A percentile compares a stretch with the other conserved stretches of the same genome.
Evolutionary conservation across 1,140 invertebrate species (phyloP).

Genomic region (Aphidius gifuensis): DNA sequence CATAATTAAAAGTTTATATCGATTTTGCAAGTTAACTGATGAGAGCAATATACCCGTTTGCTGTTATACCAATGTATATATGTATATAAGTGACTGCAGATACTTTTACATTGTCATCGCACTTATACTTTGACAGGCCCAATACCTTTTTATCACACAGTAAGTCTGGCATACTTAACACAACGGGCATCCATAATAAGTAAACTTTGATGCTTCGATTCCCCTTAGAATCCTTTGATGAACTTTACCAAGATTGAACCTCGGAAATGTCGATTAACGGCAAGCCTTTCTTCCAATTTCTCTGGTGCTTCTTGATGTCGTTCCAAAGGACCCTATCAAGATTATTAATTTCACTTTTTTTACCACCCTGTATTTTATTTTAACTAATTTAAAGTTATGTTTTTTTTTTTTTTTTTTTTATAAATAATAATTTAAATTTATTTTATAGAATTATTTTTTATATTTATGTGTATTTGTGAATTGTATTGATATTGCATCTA

Average conservation of each 20-base stretch:
- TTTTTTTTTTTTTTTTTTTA: background rate
- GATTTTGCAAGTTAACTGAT: constrained; percentile 1
- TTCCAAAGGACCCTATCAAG: no score
- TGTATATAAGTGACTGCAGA: no score
- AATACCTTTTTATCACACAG: no score
- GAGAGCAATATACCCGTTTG: no score
- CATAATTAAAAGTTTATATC: constrained; percentile 24
- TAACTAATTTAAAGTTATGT: background rate
- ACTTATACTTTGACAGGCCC: no score
- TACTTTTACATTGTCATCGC: no score
- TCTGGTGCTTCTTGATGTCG: background rate
- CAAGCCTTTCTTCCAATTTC: background rate
- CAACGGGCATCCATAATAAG: constrained; percentile 22
- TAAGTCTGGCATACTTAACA: constrained; percentile 1
- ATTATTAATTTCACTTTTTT: no score
- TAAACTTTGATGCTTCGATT: constrained; percentile 24
- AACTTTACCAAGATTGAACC: constrained; percentile 19
- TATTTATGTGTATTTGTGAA: no score
- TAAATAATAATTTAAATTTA: background rate
- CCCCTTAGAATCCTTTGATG: constrained; percentile 23
- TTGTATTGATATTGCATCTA: no score
- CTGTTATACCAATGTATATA: no score
- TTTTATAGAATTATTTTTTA: no score
- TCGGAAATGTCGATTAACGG: constrained; percentile 19
- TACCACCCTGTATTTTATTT: no score